Conservation (phyloP, 2,797 vertebrate genomes). For the Argentina silus region DNA sequence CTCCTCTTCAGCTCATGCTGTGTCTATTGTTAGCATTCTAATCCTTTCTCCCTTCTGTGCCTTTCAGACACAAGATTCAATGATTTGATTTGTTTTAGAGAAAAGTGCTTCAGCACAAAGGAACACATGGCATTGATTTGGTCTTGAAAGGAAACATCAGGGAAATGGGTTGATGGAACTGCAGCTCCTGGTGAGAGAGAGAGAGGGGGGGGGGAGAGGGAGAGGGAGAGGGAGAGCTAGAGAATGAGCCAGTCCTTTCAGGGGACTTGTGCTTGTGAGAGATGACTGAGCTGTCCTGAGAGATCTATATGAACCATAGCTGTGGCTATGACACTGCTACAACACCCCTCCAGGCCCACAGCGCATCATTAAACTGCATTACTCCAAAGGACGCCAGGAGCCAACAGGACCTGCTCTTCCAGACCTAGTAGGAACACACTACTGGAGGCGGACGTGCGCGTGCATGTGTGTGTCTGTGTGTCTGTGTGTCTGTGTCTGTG, state of each 20-base stretch:
- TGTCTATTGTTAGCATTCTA: not conserved
- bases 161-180: not conserved
- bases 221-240: not conserved
- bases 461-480: not conserved
- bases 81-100: not conserved
- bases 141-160: not conserved
- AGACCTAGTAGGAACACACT: not conserved
- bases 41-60: not conserved
- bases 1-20: not conserved
- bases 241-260: not conserved
- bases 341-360: not conserved
- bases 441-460: not conserved
- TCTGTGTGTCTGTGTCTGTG: not conserved
- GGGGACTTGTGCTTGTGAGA: not conserved
- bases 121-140: not conserved
- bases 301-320: not conserved
- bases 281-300: not conserved
- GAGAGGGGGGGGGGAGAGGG: not conserved
- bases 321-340: constrained; percentile 2
- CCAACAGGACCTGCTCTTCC: not conserved
- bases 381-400: constrained; percentile 19
- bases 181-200: not conserved
- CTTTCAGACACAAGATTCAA: not conserved
- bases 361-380: constrained; percentile 32
- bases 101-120: not conserved